A percentile compares a stretch with the other conserved stretches of the same genome.
These are phyloP conservation scores for Argyresthia goedartella DNA, from an alignment of 2,888 invertebrate species.

Conservation along the genomic window DNA sequence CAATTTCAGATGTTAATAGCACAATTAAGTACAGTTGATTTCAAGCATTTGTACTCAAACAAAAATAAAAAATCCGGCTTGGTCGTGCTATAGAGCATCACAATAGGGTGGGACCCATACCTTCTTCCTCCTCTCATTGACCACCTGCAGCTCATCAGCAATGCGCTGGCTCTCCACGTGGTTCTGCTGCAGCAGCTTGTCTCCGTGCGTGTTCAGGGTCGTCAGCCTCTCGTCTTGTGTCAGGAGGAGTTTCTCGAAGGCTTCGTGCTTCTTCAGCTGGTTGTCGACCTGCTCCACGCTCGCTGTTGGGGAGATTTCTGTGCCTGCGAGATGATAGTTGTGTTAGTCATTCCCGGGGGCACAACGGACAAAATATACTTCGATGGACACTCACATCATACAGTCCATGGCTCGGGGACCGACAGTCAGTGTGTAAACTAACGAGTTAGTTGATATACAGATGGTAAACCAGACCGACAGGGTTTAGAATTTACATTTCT, in stretches of 20 bases:
- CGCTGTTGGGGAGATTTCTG: conserved; percentile 78
- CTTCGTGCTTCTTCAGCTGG: conserved; percentile 93
- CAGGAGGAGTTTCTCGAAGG: conserved; percentile 90
- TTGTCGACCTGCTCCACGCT: conserved; percentile 90
- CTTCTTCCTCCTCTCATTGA: conserved; percentile 78
- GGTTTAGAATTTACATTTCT: too few species aligned
- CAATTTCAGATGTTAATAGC: too few species aligned
- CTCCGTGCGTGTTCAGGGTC: conserved; percentile 85
- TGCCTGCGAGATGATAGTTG: conserved; percentile 37
- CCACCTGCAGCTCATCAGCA: conserved; percentile 79
- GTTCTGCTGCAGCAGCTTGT: conserved; percentile 87
- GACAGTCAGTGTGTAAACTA: too few species aligned
- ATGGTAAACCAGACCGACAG: too few species aligned
- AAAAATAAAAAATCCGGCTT: too few species aligned
- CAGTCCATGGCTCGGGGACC: too few species aligned
- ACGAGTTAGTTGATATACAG: too few species aligned
- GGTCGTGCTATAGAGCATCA: too few species aligned
- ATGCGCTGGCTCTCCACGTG: conserved; percentile 92
- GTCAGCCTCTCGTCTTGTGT: conserved; percentile 90
- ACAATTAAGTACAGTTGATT: too few species aligned
- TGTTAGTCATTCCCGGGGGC: background rate
- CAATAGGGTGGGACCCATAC: conserved; percentile 30
- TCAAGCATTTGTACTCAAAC: too few species aligned
- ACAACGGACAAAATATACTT: too few species aligned
- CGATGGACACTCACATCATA: too few species aligned